Evolutionary conservation across 2,888 invertebrate species (phyloP), one percentile per base, ranked within the genome.

Genomic region (Theristus sp.): DNA sequence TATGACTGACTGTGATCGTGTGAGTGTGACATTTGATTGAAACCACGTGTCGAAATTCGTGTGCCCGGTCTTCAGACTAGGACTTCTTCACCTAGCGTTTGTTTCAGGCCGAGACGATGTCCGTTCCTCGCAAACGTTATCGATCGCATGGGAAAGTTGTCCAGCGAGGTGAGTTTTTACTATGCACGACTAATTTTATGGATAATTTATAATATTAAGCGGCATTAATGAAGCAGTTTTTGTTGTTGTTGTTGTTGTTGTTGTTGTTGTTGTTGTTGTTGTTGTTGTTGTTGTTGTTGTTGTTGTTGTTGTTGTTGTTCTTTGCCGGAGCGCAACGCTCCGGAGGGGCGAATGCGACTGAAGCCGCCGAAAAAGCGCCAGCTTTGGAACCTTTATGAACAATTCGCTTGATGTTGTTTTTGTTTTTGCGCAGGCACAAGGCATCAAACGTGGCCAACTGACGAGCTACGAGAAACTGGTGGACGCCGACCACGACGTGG

Each of bases 381-480:
- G n/a, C n/a, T n/a, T n/a, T n/a, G n/a, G n/a, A n/a, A n/a, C n/a
- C n/a, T n/a, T n/a, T n/a, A n/a, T n/a, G n/a, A n/a, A n/a, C n/a
- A n/a, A n/a, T n/a, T n/a, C n/a, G n/a, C n/a, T n/a, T n/a, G n/a
- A n/a, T n/a, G 22, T 25, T 24, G 25, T 6, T 6, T 52, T 6
- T 52, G 3, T 17, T 52, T 6, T 10, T 52, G 6, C 22, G 6
- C 38, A 71, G 70, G 67, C 68, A 2, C 72, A 70, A 58, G 66
- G 66, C 25, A 63, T 73, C 63, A 67, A 65, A 30, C 61, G 67
- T 58, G 64, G 56, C 1, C 25, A 69, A 56, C 62, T 71, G 60
- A 72, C 72, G 17, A 62, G 67, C 17, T 72, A 67, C 62, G 67
- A 70, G 17, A 69, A 69, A 62, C 59, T 71, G 53, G 56, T 69